Evolutionary conservation across 2,888 invertebrate genomes (phyloP).

Genomic region (Strigamia maritima): DNA sequence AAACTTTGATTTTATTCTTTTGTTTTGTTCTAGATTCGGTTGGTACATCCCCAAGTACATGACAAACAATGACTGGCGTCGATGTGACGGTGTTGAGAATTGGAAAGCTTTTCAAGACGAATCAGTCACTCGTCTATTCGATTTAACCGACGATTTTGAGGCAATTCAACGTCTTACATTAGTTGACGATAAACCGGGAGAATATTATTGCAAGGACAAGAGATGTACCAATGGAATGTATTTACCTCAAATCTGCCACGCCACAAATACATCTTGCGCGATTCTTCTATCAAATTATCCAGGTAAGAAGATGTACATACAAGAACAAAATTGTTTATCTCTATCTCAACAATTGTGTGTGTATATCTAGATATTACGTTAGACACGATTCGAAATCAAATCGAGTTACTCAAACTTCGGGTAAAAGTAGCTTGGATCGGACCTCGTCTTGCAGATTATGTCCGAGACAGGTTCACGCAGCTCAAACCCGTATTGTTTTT

Average conservation of each 20-base stretch:
- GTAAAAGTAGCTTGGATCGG: conserved; percentile 71
- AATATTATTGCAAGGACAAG: conserved; percentile 54
- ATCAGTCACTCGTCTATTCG: conserved; percentile 56
- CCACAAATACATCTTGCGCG: conserved; percentile 49
- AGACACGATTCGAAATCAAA: conserved; percentile 54
- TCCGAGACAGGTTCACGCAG: conserved; percentile 47
- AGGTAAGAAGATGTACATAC: conserved; percentile 48
- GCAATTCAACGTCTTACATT: conserved; percentile 7
- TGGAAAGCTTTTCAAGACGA: conserved; percentile 60
- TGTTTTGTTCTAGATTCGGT: conserved; percentile 48
- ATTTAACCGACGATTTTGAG: conserved; percentile 48
- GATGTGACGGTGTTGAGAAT: conserved; percentile 51
- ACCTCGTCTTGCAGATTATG: conserved; percentile 55
- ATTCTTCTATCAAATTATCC: conserved; percentile 54
- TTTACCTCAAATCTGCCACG: conserved; percentile 59
- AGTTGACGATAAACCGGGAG: not conserved
- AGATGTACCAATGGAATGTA: conserved; percentile 60
- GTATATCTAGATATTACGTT: conserved; percentile 41
- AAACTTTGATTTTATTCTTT: no score
- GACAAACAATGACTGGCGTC: conserved; percentile 48
- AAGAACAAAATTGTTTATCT: not conserved
- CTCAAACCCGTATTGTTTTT: conserved; percentile 60
- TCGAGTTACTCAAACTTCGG: conserved; percentile 60
- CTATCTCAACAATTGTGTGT: not conserved
- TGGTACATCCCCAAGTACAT: conserved; percentile 52